Base-by-base conservation (phyloP, 2,888 invertebrate species). In the Caenorhabditis sinica region DNA sequence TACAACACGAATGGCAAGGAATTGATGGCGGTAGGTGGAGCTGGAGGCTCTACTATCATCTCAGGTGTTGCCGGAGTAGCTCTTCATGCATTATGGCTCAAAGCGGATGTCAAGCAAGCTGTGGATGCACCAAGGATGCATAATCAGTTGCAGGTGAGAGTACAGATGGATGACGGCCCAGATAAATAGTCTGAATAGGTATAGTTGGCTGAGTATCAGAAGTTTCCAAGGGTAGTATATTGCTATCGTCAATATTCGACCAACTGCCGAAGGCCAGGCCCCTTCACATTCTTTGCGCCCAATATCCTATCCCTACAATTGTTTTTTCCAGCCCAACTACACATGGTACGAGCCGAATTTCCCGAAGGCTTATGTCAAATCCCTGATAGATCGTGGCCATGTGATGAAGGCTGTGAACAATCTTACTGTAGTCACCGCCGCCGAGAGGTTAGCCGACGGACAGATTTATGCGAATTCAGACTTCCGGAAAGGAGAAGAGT, bases 71-170 rank as follows among this genome's bases (percentile, higher is more conserved):
- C 92, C 17, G 90, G 89, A 8, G 88, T 86, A 0, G 87, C 87
- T 8, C 75, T 90, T 20, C 90, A 92, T 69, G 83, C 87, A n/a
- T 76, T 92, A 23, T 86, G 88, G 87, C 82, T 90, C 8, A 84
- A 85, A 28, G 85, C 84, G 2, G 81, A 87, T 60, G 83, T 85
- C 28, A 88, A 88, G 61, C 82, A 88, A 43, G 96, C 96, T 0
- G 95, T 96, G 1, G 96, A 96, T 92, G 95, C 95, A 0, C 94
- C 96, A 0, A 94, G 97, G 85, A 94, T 97, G 79, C 97, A 97
- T 93, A 96, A 97, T 93, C 97, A 97, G 51, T 76, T 88, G 28
- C 87, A 69, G 69, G 69, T 69, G 33, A 60, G 58, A 11, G 11
- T 45, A 45, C 45, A 45, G 33, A n/a, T n/a, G n/a, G n/a, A n/a